Percentiles rank a stretch among this genome's conserved stretches.
Conservation (phyloP, 2,797 vertebrate genomes). For the Threskiornis aethiopicus region DNA sequence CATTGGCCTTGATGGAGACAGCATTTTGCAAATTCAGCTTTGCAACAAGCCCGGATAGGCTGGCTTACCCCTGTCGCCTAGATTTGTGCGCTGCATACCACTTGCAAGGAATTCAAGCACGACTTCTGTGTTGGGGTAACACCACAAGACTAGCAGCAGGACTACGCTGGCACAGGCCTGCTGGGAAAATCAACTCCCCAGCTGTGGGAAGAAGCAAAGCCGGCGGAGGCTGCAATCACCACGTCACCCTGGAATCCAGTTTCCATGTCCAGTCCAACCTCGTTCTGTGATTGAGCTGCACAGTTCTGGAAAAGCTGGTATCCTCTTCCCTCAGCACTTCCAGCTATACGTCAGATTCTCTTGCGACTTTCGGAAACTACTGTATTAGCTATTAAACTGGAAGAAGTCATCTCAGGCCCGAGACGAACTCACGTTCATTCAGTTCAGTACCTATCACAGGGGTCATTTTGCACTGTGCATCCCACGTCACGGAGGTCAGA, state of each 20-base stretch:
- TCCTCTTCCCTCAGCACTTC: slow-evolving; percentile 34
- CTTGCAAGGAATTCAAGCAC: not conserved
- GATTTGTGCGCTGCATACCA: not conserved
- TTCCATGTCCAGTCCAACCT: slow-evolving; percentile 55
- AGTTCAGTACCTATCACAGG: not conserved
- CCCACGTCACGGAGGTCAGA: not conserved
- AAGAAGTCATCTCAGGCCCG: not conserved
- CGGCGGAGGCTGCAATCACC: slow-evolving; percentile 29
- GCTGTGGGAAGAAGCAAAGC: slow-evolving; percentile 54
- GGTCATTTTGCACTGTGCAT: not conserved
- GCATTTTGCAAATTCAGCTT: slow-evolving; percentile 51
- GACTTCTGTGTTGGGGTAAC: not conserved
- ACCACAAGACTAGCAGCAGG: slow-evolving; percentile 12
- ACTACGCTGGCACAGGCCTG: not conserved
- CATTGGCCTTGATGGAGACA: not conserved
- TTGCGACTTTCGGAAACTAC: not conserved
- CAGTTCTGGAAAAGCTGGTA: slow-evolving; percentile 59
- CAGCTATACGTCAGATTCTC: not conserved
- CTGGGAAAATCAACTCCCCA: slow-evolving; percentile 35
- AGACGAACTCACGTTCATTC: not conserved
- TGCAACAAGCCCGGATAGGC: not conserved
- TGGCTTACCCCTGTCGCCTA: not conserved
- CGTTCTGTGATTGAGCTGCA: slow-evolving; percentile 14
- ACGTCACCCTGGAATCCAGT: slow-evolving; percentile 64
- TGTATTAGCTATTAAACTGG: not conserved